Percentiles rank a stretch among this genome's conserved stretches.
Evolutionary conservation across 2,113 vertebrate species (phyloP).

Genomic region (Chaenocephalus aceratus): DNA sequence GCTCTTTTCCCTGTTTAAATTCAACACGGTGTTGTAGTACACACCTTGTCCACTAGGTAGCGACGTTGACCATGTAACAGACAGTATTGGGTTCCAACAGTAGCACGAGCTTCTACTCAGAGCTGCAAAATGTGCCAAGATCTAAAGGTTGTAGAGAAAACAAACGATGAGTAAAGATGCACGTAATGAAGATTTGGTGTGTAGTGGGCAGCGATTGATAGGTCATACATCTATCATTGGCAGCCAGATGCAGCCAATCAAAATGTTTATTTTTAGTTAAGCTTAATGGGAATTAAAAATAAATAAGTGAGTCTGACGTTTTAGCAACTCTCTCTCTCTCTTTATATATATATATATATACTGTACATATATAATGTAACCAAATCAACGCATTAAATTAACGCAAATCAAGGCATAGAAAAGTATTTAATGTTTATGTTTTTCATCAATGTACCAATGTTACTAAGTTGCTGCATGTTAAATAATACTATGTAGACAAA

Average conservation of each 20-base stretch:
- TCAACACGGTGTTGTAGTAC: constrained; percentile 12
- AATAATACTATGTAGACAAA: too few species aligned
- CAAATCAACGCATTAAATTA: too few species aligned
- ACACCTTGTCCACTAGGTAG: constrained; percentile 65
- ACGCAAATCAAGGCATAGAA: too few species aligned
- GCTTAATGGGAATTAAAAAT: neutral
- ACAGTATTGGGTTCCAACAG: neutral
- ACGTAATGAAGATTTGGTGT: neutral
- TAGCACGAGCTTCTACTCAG: neutral
- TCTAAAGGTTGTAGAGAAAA: neutral
- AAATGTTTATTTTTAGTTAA: neutral
- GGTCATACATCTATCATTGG: too few species aligned
- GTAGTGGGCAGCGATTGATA: neutral
- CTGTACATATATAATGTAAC: too few species aligned
- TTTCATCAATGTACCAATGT: too few species aligned
- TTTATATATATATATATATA: too few species aligned
- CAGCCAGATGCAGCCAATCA: neutral
- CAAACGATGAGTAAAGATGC: neutral
- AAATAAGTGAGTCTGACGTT: neutral
- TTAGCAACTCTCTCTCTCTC: too few species aligned
- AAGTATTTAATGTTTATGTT: too few species aligned
- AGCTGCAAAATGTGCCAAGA: neutral
- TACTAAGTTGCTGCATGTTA: too few species aligned
- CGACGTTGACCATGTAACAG: constrained; percentile 39
- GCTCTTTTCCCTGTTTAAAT: neutral